These are phyloP conservation scores for Mobula hypostoma DNA, from an alignment of 2,113 vertebrate genomes.

Conservation along the genomic window DNA sequence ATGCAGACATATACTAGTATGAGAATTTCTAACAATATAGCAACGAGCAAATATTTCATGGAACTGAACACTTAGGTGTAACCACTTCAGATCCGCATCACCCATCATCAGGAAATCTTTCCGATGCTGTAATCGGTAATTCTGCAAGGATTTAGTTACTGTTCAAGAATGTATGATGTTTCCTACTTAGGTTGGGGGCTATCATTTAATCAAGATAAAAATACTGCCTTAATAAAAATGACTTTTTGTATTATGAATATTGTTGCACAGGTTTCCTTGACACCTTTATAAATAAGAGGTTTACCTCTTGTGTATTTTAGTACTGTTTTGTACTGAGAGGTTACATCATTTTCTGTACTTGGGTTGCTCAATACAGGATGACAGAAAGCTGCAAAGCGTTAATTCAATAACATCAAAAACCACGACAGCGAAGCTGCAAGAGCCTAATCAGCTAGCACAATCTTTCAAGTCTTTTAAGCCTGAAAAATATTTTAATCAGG, in stretches of 20 bases:
- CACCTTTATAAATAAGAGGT: neutral
- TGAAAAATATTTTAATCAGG: neutral
- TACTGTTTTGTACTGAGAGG: neutral
- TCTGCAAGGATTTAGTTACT: neutral
- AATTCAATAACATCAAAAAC: neutral
- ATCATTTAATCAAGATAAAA: neutral
- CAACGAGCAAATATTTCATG: neutral
- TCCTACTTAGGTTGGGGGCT: neutral
- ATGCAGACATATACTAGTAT: no score
- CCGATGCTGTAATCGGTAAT: neutral
- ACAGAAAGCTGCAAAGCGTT: neutral
- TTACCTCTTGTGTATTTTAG: neutral
- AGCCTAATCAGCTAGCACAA: neutral
- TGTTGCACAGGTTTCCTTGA: neutral
- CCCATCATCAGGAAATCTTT: neutral
- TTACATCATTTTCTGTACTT: neutral
- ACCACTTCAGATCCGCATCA: neutral
- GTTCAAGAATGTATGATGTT: neutral
- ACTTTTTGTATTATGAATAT: no score
- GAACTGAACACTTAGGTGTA: neutral
- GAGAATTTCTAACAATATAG: neutral
- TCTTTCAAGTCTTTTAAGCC: neutral
- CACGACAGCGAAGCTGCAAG: neutral
- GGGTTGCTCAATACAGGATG: conserved; percentile 2
- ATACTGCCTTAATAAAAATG: no score